These are phyloP conservation scores for Uropsilus gracilis DNA, from an alignment of 2,113 vertebrate species.

Conservation along the genomic window DNA sequence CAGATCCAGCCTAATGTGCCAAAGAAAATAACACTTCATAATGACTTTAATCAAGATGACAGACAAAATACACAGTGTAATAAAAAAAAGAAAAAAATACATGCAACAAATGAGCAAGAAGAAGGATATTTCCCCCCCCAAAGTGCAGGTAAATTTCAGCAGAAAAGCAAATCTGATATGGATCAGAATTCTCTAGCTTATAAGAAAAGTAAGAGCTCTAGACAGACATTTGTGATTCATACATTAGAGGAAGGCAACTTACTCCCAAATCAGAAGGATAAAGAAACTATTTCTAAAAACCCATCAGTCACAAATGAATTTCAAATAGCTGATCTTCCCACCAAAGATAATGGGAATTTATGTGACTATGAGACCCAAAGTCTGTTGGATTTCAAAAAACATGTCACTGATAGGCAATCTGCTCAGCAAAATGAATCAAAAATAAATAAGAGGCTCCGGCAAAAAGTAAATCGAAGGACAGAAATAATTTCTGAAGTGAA, in stretches of 20 bases:
- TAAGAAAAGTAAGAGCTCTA: conserved; percentile 55
- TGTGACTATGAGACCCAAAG: conserved; percentile 53
- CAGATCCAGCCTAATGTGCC: neutral
- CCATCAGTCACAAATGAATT: conserved; percentile 47
- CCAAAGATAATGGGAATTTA: conserved; percentile 53
- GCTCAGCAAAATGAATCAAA: conserved; percentile 50
- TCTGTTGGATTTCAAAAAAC: conserved; percentile 35
- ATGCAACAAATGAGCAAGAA: neutral
- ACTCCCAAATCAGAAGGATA: conserved; percentile 55
- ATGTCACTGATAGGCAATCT: conserved; percentile 10
- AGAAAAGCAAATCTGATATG: conserved; percentile 10
- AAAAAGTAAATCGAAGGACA: conserved; percentile 65
- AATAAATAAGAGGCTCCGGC: conserved; percentile 46
- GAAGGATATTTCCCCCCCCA: neutral
- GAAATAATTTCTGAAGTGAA: conserved; percentile 70
- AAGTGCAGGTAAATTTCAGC: conserved; percentile 12
- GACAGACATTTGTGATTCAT: conserved; percentile 75
- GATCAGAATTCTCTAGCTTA: neutral
- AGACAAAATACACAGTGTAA: neutral
- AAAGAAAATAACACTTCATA: conserved; percentile 34
- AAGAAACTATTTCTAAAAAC: conserved; percentile 61
- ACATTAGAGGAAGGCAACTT: conserved; percentile 53
- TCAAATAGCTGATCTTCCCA: conserved; percentile 41
- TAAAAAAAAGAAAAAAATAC: conserved; percentile 36
- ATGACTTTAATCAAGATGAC: neutral